phyloP scores from a whole-genome alignment of 2,888 invertebrate genomes.

The Orchesella flavescens region DNA sequence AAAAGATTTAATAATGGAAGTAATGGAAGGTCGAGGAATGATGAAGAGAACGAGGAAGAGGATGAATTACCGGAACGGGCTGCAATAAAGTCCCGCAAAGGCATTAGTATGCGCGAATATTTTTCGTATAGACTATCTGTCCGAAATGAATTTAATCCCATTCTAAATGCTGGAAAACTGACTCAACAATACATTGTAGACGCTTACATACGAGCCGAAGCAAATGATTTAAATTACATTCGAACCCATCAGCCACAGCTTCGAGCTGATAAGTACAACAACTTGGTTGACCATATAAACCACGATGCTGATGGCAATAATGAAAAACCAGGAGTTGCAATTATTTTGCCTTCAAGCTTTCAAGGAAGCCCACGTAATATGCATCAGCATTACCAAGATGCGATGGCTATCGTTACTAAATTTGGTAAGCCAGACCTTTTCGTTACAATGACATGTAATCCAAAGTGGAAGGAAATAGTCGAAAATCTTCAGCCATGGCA shows the following conservation, averaged over 20 bases:
- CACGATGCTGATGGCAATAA: neutral
- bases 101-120: no score
- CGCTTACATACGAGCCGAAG: conserved; percentile 72
- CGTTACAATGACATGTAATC: conserved; percentile 75
- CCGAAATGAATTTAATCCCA: conserved; percentile 70
- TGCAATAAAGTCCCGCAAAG: neutral
- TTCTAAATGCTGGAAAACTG: conserved; percentile 70
- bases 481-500: conserved; percentile 65
- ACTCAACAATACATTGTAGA: conserved; percentile 73
- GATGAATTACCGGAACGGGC: no score
- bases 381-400: conserved; percentile 74
- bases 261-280: conserved; percentile 71
- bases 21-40: no score
- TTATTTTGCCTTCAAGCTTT: conserved; percentile 73
- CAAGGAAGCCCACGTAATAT: conserved; percentile 73
- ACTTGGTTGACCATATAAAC: conserved; percentile 54
- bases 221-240: conserved; percentile 69
- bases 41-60: no score
- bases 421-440: conserved; percentile 75
- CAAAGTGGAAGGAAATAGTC: conserved; percentile 74
- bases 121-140: conserved; percentile 48
- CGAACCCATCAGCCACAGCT: conserved; percentile 71
- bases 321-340: conserved; percentile 18
- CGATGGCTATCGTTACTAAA: conserved; percentile 73
- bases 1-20: no score